phyloP scores from a whole-genome alignment of 2,113 vertebrate genomes.

The Ophiodon elongatus region DNA sequence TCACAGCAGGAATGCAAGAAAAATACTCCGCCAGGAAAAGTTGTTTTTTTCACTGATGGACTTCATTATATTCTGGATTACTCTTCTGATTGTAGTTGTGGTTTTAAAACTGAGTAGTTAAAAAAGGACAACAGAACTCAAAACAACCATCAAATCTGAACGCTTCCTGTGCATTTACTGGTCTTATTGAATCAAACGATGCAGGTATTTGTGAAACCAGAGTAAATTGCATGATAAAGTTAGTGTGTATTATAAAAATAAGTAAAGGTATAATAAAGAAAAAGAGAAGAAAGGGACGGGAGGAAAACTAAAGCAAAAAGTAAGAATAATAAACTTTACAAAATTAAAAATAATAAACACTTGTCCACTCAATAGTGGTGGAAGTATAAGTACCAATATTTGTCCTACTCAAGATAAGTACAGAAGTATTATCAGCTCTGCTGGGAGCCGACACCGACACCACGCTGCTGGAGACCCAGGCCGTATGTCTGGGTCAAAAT shows the following conservation, averaged over 20 bases:
- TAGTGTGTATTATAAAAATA: background rate
- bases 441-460: too few relatives aligned
- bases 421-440: background rate
- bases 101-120: background rate
- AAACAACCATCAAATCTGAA: background rate
- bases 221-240: background rate
- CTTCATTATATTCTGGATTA: background rate
- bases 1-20: background rate
- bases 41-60: conserved; percentile 7
- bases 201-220: background rate
- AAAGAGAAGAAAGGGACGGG: background rate
- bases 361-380: background rate
- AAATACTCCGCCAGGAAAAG: background rate
- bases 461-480: too few relatives aligned
- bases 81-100: background rate
- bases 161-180: background rate
- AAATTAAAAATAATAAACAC: background rate
- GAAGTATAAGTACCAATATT: background rate
- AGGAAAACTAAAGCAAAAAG: background rate
- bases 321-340: background rate
- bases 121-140: background rate
- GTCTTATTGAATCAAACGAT: background rate
- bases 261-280: background rate
- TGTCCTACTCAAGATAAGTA: background rate
- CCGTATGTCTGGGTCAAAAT: too few relatives aligned